Conservation (phyloP, 2,888 invertebrate genomes). For the Drosophila cognata region DNA sequence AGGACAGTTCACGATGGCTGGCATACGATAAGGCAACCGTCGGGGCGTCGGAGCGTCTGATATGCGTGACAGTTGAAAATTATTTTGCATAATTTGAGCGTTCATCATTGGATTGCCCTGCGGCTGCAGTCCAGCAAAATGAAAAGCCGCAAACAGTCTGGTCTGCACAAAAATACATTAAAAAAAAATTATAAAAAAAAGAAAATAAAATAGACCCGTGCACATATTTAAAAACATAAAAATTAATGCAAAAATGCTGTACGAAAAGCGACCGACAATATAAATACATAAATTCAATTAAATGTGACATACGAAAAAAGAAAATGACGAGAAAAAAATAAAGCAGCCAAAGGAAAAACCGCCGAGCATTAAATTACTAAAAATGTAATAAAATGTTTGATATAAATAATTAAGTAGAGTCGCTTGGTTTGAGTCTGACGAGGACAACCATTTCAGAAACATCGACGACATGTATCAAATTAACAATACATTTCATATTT, state of each 20-base stretch:
- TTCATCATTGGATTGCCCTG: conserved; percentile 65
- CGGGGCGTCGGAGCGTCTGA: conserved; percentile 37
- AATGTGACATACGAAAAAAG: conserved; percentile 73
- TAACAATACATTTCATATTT: conserved; percentile 45
- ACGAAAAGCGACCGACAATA: conserved; percentile 58
- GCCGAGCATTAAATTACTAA: conserved; percentile 68
- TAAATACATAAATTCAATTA: conserved; percentile 82
- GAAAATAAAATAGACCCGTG: conserved; percentile 31
- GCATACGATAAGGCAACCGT: conserved; percentile 54
- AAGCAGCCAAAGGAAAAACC: conserved; percentile 37
- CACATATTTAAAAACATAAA: conserved; percentile 72
- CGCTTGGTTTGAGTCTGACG: conserved; percentile 40
- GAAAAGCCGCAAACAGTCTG: conserved; percentile 71
- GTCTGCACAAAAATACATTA: conserved; percentile 10
- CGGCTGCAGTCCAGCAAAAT: conserved; percentile 23
- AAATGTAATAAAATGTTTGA: conserved; percentile 77
- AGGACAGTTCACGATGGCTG: conserved; percentile 67
- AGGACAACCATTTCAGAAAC: conserved; percentile 33
- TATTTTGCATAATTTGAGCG: conserved; percentile 80
- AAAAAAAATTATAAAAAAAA: conserved; percentile 21
- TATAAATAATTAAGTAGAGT: conserved; percentile 71
- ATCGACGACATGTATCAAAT: conserved; percentile 64
- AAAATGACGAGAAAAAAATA: conserved; percentile 20
- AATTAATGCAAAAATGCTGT: conserved; percentile 79
- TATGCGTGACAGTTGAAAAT: conserved; percentile 79